A percentile compares a stretch with the other conserved stretches of the same genome.
Evolutionary conservation across 2,888 invertebrate genomes (phyloP).

Genomic region (Cyclophora punctaria): DNA sequence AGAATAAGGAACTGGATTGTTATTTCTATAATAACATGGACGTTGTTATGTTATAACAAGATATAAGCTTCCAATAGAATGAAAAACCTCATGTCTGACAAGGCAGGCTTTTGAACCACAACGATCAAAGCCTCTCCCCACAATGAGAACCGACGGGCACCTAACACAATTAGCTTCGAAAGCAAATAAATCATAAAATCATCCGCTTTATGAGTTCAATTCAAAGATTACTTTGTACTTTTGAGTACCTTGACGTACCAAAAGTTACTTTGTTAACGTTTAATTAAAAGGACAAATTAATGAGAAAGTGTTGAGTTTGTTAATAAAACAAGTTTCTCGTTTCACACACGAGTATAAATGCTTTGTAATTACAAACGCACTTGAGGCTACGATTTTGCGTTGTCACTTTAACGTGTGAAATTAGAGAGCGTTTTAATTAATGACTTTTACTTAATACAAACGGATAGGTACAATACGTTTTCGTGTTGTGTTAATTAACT

Average conservation of each 20-base stretch:
- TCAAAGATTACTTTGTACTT: constrained; percentile 36
- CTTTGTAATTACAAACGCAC: constrained; percentile 56
- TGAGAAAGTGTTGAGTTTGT: constrained; percentile 44
- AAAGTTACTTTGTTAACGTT: constrained; percentile 27
- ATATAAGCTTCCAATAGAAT: constrained; percentile 30
- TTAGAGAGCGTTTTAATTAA: constrained; percentile 62
- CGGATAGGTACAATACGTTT: constrained; percentile 30
- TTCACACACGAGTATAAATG: constrained; percentile 40
- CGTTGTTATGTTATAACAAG: constrained; percentile 24
- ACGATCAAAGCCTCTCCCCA: constrained; percentile 31
- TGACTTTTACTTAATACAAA: constrained; percentile 46
- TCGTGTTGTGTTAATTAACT: constrained; percentile 22
- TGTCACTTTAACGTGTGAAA: constrained; percentile 59
- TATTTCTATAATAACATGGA: constrained; percentile 19
- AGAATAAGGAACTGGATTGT: constrained; percentile 16
- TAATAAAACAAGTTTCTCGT: constrained; percentile 51
- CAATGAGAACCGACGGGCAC: constrained; percentile 42
- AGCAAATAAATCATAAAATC: constrained; percentile 58
- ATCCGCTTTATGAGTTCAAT: constrained; percentile 42
- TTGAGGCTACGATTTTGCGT: constrained; percentile 48
- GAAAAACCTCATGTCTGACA: constrained; percentile 29
- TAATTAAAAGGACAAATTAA: constrained; percentile 60
- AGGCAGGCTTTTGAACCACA: constrained; percentile 29
- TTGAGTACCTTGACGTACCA: constrained; percentile 10
- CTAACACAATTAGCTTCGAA: constrained; percentile 51